phyloP scores from a whole-genome alignment of 2,113 vertebrate genomes.

The Henicopernis longicauda region DNA sequence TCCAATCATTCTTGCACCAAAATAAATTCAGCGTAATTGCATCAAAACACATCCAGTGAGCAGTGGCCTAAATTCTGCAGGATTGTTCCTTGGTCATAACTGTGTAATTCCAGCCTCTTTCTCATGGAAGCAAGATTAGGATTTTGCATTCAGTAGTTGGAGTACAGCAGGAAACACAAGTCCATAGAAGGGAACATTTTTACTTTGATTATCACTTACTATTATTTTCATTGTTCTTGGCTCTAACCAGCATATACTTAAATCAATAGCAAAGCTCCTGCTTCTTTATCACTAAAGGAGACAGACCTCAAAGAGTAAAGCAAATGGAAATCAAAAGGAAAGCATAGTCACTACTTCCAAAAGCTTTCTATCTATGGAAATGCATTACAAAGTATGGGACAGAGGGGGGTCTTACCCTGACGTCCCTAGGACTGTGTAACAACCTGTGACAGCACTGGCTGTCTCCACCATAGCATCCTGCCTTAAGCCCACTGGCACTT shows the following conservation, averaged over 20 bases:
- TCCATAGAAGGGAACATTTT: background rate
- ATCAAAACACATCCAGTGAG: background rate
- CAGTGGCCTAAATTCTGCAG: slow-evolving; percentile 34
- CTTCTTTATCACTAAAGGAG: background rate
- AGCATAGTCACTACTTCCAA: background rate
- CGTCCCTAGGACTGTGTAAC: background rate
- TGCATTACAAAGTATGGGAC: background rate
- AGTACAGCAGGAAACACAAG: background rate
- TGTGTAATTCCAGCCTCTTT: background rate
- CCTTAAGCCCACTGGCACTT: background rate
- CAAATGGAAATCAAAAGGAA: background rate
- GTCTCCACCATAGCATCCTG: background rate
- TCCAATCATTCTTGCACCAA: background rate
- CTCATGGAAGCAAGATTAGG: background rate
- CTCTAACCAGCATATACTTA: background rate
- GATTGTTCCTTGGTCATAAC: background rate
- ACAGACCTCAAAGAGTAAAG: background rate
- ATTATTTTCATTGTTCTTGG: background rate
- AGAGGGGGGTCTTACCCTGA: background rate
- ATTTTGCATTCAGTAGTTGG: background rate
- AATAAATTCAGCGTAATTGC: slow-evolving; percentile 14
- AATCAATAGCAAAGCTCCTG: background rate
- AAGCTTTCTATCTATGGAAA: background rate
- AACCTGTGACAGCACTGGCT: background rate
- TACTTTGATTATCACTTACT: background rate